Percentiles rank a stretch among this genome's conserved stretches.
Evolutionary conservation across 1,140 invertebrate genomes (phyloP).

Genomic region (Brachionus calyciflorus): DNA sequence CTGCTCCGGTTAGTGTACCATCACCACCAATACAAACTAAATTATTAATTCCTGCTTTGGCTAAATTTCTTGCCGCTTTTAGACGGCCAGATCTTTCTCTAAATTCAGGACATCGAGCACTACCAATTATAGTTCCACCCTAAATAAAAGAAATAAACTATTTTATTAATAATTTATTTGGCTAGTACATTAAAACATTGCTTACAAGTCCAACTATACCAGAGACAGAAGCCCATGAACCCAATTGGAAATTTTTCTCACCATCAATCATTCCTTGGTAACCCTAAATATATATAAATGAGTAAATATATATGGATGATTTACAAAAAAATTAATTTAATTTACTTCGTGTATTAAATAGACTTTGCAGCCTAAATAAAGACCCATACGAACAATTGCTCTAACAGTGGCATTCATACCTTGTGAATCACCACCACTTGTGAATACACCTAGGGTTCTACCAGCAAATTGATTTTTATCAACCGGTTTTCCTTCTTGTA

Average conservation of each 20-base stretch:
- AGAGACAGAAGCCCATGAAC: constrained; percentile 94
- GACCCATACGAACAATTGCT: constrained; percentile 93
- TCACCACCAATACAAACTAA: constrained; percentile 97
- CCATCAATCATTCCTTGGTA: constrained; percentile 99
- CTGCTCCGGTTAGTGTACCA: constrained; percentile 94
- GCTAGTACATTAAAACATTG: too few species aligned
- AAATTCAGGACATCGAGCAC: constrained; percentile 90
- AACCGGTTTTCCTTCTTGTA: constrained; percentile 36
- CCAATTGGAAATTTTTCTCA: constrained; percentile 77
- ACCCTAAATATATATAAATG: constrained; percentile 62
- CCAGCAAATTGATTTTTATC: constrained; percentile 29
- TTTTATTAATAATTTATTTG: too few species aligned
- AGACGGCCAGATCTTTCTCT: constrained; percentile 77
- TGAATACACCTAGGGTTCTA: constrained; percentile 12
- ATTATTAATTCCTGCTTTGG: constrained; percentile 84
- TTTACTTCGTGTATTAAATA: constrained; percentile 86
- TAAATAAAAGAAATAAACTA: too few species aligned
- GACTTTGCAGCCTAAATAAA: constrained; percentile 90
- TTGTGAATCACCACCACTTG: constrained; percentile 31
- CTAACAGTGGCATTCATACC: constrained; percentile 95
- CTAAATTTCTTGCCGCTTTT: constrained; percentile 86
- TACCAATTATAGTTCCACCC: constrained; percentile 97
- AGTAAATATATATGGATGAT: too few species aligned
- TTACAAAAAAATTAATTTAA: constrained; percentile 60
- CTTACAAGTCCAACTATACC: constrained; percentile 79